phyloP scores from a whole-genome alignment of 2,113 vertebrate species.

The Anser brachyrhynchus region DNA sequence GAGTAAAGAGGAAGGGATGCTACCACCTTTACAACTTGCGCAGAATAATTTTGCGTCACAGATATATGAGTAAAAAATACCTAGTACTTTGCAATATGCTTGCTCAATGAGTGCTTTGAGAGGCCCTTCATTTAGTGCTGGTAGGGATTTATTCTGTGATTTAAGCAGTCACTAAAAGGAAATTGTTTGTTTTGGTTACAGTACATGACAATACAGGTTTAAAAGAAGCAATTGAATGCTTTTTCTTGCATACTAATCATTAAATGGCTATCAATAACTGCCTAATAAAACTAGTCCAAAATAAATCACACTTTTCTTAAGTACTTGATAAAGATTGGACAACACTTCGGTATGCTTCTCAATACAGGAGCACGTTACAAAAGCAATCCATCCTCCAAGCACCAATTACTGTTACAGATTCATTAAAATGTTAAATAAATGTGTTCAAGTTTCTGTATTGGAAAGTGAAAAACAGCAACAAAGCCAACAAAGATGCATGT shows the following conservation, averaged over 20 bases:
- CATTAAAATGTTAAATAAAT: conserved; percentile 47
- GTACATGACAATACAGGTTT: neutral
- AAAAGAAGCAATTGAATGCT: neutral
- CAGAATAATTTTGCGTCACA: neutral
- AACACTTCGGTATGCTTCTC: conserved; percentile 36
- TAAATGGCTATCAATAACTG: conserved; percentile 38
- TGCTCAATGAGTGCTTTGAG: conserved; percentile 15
- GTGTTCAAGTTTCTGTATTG: neutral
- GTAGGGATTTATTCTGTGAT: conserved; percentile 25
- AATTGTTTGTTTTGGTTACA: neutral
- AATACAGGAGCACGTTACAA: neutral
- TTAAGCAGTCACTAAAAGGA: neutral
- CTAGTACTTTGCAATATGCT: neutral
- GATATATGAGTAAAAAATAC: neutral
- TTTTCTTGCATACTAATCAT: conserved; percentile 31
- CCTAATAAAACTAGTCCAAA: conserved; percentile 41
- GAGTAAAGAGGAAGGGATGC: neutral
- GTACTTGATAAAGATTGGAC: neutral
- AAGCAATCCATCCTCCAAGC: neutral
- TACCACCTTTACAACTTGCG: neutral
- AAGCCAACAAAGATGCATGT: neutral
- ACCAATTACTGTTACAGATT: neutral
- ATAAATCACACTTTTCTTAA: conserved; percentile 38
- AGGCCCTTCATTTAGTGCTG: neutral
- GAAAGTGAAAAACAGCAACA: conserved; percentile 23